These are phyloP conservation scores for Acanthochromis polyacanthus DNA, from an alignment of 2,113 vertebrate species.

Conservation along the genomic window DNA sequence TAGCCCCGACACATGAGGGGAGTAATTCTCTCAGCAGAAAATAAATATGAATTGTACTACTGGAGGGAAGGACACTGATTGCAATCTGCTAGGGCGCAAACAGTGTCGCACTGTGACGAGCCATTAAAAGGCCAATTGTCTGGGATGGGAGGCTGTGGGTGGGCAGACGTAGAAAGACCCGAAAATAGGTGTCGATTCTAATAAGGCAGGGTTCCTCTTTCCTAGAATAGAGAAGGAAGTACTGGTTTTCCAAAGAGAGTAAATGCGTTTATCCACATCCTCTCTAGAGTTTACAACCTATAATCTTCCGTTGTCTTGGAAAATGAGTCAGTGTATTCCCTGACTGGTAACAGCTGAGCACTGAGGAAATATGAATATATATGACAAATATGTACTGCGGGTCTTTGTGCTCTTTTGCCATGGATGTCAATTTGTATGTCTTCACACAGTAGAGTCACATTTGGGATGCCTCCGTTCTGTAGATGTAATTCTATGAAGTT, in stretches of 20 bases:
- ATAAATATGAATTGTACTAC: constrained; percentile 92
- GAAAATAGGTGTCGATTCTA: constrained; percentile 88
- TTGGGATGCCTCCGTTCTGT: not conserved
- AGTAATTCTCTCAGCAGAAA: constrained; percentile 87
- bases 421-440: constrained; percentile 8
- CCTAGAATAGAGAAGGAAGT: constrained; percentile 87
- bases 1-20: constrained; percentile 89
- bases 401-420: constrained; percentile 4
- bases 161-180: constrained; percentile 86
- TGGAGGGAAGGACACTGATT: constrained; percentile 86
- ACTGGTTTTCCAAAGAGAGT: constrained; percentile 70
- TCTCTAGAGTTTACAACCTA: constrained; percentile 31
- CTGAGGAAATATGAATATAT: constrained; percentile 30
- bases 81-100: constrained; percentile 86
- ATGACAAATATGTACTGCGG: not conserved
- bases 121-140: constrained; percentile 89
- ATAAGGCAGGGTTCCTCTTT: constrained; percentile 82
- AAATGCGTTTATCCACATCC: constrained; percentile 48
- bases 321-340: constrained; percentile 21
- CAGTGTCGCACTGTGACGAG: constrained; percentile 88
- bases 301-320: constrained; percentile 43
- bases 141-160: constrained; percentile 74
- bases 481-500: not conserved
- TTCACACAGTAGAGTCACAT: not conserved
- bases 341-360: constrained; percentile 22